Evolutionary conservation across 1,140 invertebrate species (phyloP), one percentile per base, ranked within the genome.

Genomic region (Aphelenchoides fujianensis): DNA sequence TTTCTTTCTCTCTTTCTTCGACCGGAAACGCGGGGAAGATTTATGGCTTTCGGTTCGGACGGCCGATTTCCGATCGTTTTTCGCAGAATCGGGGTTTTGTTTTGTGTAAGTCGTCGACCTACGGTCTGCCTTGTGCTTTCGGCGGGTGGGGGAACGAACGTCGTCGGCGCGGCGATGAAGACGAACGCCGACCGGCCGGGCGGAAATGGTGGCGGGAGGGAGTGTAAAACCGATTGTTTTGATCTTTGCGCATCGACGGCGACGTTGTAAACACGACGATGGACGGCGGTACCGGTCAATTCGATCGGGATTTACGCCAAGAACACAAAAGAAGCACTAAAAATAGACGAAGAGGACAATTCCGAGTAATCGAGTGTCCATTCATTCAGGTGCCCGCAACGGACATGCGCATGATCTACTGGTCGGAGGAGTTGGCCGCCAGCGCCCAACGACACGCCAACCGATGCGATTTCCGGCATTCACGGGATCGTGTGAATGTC

Each of bases 351-450:
- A 30, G 12, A 23, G 27, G 0, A 55, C 36, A 31, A 32, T 30
- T 72, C 1, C 3, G 31, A 79, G 3, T 7, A 74, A 32, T n/a
- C 35, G 23, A 7, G 2, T 23, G 36, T 74, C 61, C 1, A 41
- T n/a, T n/a, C n/a, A n/a, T 82, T 41, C 64, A 82, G 81, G 82
- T 83, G 0, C 82, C 82, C 7, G 82, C 82, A 9, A 83, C 83
- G 16, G 75, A 83, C 63, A 83, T 83, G 82, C 62, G 81, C 34
- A 83, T 83, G 82, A 61, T 84, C 16, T 83, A 84, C 57, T 83
- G 82, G 82, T 82, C 80, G 3, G 76, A 83, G 27, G 80, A 83
- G 59, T 68, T 83, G 57, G 82, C 82, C 12, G 74, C 71, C 23
- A 76, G 75, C 69, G 82, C 82, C 19, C 82, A 83, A 72, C 59